Evolutionary conservation across 2,888 invertebrate species (phyloP).

Genomic region (Lydus trimaculatus): DNA sequence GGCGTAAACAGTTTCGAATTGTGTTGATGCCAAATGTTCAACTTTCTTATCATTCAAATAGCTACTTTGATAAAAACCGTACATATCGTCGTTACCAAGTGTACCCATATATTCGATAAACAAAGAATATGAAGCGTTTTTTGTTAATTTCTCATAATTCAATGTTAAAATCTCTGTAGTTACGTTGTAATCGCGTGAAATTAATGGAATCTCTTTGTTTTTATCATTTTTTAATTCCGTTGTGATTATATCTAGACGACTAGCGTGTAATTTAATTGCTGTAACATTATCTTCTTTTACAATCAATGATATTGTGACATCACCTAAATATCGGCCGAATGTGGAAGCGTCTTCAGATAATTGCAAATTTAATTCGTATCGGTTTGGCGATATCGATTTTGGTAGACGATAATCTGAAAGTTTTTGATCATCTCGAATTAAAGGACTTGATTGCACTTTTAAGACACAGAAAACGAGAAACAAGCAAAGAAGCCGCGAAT

Average conservation of each 20-base stretch:
- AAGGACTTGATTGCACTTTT: not conserved
- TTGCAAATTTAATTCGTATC: not conserved
- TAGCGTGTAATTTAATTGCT: not conserved
- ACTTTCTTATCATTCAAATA: not conserved
- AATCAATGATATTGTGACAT: not conserved
- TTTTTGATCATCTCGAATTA: not conserved
- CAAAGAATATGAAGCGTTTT: not conserved
- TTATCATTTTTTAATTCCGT: not conserved
- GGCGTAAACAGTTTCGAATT: constrained; percentile 71
- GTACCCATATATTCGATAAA: not conserved
- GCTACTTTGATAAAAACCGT: constrained; percentile 60
- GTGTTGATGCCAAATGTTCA: constrained; percentile 69
- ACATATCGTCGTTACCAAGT: constrained; percentile 47
- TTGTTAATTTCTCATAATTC: not conserved
- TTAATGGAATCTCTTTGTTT: not conserved
- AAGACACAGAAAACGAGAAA: not conserved
- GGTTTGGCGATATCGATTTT: not conserved
- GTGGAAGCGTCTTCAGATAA: not conserved
- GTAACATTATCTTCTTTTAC: not conserved
- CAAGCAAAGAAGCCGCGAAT: not conserved
- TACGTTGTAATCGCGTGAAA: not conserved
- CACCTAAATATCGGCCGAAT: not conserved
- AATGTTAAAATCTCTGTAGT: not conserved
- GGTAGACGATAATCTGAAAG: not conserved
- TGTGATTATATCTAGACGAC: not conserved